Evolutionary conservation across 2,797 vertebrate species (phyloP).

Genomic region (Lepus townsendii): DNA sequence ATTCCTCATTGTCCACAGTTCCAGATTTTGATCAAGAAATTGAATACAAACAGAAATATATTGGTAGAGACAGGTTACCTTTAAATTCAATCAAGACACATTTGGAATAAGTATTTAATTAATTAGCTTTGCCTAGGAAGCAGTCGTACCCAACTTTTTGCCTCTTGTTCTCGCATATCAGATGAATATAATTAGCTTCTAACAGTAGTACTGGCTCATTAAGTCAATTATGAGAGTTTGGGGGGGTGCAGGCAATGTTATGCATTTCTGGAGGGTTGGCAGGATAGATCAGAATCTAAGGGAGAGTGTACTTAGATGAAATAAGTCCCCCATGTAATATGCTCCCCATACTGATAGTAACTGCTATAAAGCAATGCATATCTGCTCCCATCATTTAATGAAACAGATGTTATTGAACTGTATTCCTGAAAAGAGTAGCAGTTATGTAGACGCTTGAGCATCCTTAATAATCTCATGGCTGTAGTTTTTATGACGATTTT

Average conservation of each 20-base stretch:
- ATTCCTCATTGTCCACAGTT: neutral
- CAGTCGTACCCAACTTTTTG: neutral
- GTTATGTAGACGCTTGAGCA: neutral
- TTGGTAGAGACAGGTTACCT: neutral
- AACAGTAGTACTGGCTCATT: neutral
- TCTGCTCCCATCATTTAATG: neutral
- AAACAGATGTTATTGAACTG: neutral
- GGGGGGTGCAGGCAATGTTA: neutral
- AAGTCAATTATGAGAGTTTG: neutral
- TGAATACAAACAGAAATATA: neutral
- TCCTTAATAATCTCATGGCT: neutral
- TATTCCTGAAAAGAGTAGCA: neutral
- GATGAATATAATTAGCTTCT: neutral
- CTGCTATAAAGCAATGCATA: neutral
- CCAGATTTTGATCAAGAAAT: neutral
- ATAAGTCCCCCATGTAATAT: neutral
- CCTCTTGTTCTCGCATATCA: neutral
- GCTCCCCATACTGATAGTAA: neutral
- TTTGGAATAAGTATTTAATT: neutral
- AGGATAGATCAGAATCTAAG: neutral
- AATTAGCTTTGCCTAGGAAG: neutral
- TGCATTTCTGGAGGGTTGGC: neutral
- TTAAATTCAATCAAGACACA: neutral
- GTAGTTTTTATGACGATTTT: neutral
- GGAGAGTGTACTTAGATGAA: neutral